phyloP scores from a whole-genome alignment of 2,888 invertebrate genomes.

The Dioctria linearis region DNA sequence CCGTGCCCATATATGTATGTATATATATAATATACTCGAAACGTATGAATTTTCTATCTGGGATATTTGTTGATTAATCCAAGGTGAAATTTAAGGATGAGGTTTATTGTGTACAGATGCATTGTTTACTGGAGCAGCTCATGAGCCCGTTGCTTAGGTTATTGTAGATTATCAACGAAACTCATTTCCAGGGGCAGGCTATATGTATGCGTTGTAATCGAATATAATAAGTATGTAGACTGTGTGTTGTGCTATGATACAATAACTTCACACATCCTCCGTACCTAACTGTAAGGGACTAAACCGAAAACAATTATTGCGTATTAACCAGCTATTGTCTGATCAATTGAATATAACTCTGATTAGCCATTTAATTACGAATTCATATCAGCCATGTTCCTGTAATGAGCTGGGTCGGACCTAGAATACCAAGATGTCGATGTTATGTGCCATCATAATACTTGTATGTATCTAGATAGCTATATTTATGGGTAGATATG shows the following conservation, averaged over 20 bases:
- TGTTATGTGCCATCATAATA: not conserved
- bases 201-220: too few relatives aligned
- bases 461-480: not conserved
- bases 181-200: slow-evolving; percentile 14
- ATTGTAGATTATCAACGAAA: slow-evolving; percentile 21
- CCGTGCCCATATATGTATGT: not conserved
- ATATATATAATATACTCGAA: not conserved
- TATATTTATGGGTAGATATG: not conserved
- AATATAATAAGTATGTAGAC: not conserved
- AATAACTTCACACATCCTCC: slow-evolving; percentile 1
- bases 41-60: slow-evolving; percentile 43
- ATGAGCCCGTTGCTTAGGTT: slow-evolving; percentile 28
- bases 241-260: not conserved
- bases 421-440: slow-evolving; percentile 11
- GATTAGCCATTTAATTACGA: slow-evolving; percentile 54
- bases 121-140: slow-evolving; percentile 39
- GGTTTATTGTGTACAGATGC: slow-evolving; percentile 32
- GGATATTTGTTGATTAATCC: slow-evolving; percentile 53
- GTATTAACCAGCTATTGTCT: slow-evolving; percentile 54
- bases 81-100: slow-evolving; percentile 51
- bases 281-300: not conserved
- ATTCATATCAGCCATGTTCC: slow-evolving; percentile 51
- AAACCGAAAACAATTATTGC: slow-evolving; percentile 52
- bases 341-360: slow-evolving; percentile 54
- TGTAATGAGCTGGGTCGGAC: slow-evolving; percentile 13